Base-by-base conservation (phyloP, 2,797 vertebrate genomes). In the Bryconaethiops microstoma region DNA sequence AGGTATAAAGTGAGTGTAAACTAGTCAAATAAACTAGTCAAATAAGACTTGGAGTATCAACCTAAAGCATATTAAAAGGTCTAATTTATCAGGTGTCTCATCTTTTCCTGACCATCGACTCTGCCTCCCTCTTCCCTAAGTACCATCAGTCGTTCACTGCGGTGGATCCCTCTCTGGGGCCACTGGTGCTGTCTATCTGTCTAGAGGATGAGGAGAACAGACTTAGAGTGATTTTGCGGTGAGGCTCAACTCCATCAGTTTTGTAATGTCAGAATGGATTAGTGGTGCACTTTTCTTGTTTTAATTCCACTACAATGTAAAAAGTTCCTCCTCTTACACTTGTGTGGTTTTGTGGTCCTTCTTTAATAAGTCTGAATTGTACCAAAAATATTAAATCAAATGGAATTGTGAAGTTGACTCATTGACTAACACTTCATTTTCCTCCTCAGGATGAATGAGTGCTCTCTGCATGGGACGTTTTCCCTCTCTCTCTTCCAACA, bases 401-500 rank as follows among this genome's bases (percentile, higher is more conserved):
- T 3, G 1, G 52, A 54, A 54, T 54, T 19, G 5, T 54, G 12
- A 54, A 54, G 52, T 5, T 35, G 35, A 35, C 35, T 29, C 29
- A 29, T 29, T 29, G 29, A 29, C 29, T 29, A 29, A 42, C 54
- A 45, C 52, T 52, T 85, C 64, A 71, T 83, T 90, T 84, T 64
- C 35, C 74, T 25, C 82, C 75, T 29, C 89, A 97, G 96, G 91
- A 95, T 94, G 92, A 96, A 95, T 83, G 93, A 95, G 73, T 93
- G 94, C 80, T 96, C 96, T 69, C 92, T 95, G 87, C 94, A 96
- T 84, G 96, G 95, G 74, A 87, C 95, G 77, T 96, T 97, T 85
- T 95, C 95, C 1, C 83, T 93, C 82, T 95, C 94, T 35, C 94
- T 96, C 84, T 95, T 97, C 86, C 92, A 91, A 59, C 94, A 92